phyloP scores from a whole-genome alignment of 2,113 vertebrate genomes.

The Picathartes gymnocephalus region DNA sequence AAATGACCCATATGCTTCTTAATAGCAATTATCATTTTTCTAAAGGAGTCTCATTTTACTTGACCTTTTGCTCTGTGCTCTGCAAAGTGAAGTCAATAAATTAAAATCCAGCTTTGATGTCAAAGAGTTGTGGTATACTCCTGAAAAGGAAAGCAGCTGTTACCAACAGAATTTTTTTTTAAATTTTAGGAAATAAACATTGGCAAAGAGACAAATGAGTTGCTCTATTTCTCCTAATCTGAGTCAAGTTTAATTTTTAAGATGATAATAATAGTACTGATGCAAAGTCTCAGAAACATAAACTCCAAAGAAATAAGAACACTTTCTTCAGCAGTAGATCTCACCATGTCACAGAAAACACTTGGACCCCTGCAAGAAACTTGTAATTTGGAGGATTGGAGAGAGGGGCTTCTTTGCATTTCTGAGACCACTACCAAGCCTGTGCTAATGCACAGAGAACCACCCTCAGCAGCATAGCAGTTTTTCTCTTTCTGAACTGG shows the following conservation, averaged over 20 bases:
- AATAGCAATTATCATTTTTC: not conserved
- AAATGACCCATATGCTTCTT: not conserved
- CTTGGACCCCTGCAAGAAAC: not conserved
- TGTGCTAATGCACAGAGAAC: not conserved
- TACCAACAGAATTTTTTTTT: not conserved
- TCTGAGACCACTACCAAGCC: not conserved
- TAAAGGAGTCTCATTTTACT: conserved; percentile 17
- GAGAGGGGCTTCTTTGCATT: not conserved
- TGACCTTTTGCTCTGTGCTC: not conserved
- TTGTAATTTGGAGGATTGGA: not conserved
- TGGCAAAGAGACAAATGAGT: not conserved
- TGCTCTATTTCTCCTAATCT: not conserved
- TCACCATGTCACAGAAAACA: not conserved
- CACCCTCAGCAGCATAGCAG: not conserved
- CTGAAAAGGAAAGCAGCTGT: conserved; percentile 27
- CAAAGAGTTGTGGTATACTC: not conserved
- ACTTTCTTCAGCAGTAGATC: not conserved
- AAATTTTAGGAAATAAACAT: not conserved
- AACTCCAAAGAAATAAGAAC: not conserved
- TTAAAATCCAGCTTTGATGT: conserved; percentile 24
- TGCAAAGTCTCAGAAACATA: not conserved
- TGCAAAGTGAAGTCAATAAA: conserved; percentile 13
- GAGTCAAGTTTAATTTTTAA: conserved; percentile 8
- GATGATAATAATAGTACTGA: not conserved
- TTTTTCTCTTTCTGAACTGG: not conserved